phyloP scores from a whole-genome alignment of 2,888 invertebrate species.

The Coremacera marginata region DNA sequence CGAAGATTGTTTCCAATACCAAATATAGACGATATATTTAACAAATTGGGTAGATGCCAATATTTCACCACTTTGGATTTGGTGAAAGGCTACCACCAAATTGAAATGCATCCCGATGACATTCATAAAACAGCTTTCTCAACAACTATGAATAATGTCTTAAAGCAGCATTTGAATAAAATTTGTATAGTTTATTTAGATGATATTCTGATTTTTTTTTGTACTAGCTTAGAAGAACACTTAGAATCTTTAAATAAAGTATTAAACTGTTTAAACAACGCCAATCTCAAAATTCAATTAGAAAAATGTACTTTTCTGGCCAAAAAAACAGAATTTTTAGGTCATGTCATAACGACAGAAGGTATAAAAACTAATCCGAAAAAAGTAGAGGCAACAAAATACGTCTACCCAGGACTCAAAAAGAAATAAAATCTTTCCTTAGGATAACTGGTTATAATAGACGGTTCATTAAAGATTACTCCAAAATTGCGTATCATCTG shows the following conservation, averaged over 20 bases:
- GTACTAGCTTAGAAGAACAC: too few relatives aligned
- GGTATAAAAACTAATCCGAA: constrained; percentile 42
- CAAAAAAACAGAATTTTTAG: constrained; percentile 41
- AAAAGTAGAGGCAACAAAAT: constrained; percentile 22
- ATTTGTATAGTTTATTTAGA: constrained; percentile 43
- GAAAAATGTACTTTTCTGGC: constrained; percentile 43
- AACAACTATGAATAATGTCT: constrained; percentile 41
- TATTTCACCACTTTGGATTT: constrained; percentile 37
- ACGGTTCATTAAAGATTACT: constrained; percentile 8
- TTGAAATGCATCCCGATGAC: constrained; percentile 11
- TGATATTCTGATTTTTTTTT: constrained; percentile 44
- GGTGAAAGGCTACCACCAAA: constrained; percentile 42
- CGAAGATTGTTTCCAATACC: constrained; percentile 38
- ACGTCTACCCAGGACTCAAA: constrained; percentile 17
- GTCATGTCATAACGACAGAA: constrained; percentile 40
- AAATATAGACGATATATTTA: constrained; percentile 37
- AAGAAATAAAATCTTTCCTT: constrained; percentile 42
- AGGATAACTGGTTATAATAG: constrained; percentile 43
- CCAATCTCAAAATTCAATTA: constrained; percentile 40
- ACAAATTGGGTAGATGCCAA: constrained; percentile 40
- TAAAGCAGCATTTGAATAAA: constrained; percentile 39
- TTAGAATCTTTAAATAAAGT: constrained; percentile 37
- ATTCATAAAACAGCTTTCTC: constrained; percentile 17
- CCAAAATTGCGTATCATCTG: constrained; percentile 29
- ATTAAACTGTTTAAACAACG: constrained; percentile 31